Conservation (phyloP, 2,797 vertebrate genomes). For the Emydoidea blandingii region DNA sequence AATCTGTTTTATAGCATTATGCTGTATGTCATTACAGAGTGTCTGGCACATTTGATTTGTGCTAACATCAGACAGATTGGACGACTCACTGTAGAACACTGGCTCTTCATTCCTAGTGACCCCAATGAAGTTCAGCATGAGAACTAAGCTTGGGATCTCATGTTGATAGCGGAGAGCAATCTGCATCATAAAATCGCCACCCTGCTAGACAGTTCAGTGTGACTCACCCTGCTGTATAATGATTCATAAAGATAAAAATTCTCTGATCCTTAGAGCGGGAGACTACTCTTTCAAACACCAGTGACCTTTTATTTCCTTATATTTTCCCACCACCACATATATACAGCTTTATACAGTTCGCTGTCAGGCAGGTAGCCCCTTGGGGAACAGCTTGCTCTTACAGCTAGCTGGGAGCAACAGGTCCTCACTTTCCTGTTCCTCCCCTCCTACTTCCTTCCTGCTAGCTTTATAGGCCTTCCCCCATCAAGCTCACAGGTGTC, state of each 20-base stretch:
- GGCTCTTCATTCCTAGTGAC: slow-evolving; percentile 4
- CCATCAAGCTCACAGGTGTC: too few relatives aligned
- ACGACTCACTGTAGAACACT: accelerated
- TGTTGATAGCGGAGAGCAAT: background rate
- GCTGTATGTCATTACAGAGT: background rate
- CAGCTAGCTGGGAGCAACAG: too few relatives aligned
- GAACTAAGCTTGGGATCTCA: background rate
- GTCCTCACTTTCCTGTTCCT: too few relatives aligned
- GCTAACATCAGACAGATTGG: background rate
- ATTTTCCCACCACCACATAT: too few relatives aligned
- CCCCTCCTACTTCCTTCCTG: too few relatives aligned
- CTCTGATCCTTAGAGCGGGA: background rate
- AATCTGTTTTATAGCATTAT: background rate
- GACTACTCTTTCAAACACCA: too few relatives aligned
- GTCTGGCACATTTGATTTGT: background rate
- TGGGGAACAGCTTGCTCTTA: too few relatives aligned
- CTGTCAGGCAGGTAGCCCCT: too few relatives aligned
- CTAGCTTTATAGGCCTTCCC: too few relatives aligned
- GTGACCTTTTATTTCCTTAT: too few relatives aligned
- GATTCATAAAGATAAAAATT: background rate
- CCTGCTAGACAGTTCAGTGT: background rate
- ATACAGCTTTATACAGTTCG: too few relatives aligned
- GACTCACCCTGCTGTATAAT: background rate
- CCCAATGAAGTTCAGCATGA: background rate
- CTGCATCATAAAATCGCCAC: background rate